Evolutionary conservation across 2,888 invertebrate species (phyloP).

Genomic region (Bombylius discolor): DNA sequence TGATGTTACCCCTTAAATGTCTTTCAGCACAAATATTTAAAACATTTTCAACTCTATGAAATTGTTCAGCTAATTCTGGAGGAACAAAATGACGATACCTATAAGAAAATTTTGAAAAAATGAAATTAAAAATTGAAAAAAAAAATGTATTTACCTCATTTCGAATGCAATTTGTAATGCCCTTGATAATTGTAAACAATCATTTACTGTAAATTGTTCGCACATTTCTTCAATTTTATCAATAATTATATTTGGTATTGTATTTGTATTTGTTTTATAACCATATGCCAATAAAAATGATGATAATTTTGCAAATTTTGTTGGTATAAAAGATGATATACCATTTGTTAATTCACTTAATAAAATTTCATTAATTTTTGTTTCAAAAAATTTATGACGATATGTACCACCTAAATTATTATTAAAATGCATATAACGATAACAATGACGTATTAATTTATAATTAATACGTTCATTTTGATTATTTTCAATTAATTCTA

Average conservation of each 20-base stretch:
- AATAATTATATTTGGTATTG: slow-evolving; percentile 31
- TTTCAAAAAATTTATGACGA: slow-evolving; percentile 39
- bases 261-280: slow-evolving; percentile 23
- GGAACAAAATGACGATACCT: slow-evolving; percentile 26
- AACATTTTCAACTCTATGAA: slow-evolving; percentile 25
- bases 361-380: slow-evolving; percentile 30
- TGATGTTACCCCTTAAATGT: slow-evolving; percentile 23
- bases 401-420: slow-evolving; percentile 41
- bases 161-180: slow-evolving; percentile 35
- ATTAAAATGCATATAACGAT: slow-evolving; percentile 43
- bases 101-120: background rate
- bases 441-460: slow-evolving; percentile 34
- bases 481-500: slow-evolving; percentile 26
- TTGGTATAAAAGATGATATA: slow-evolving; percentile 30
- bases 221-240: slow-evolving; percentile 32
- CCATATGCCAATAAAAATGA: slow-evolving; percentile 39
- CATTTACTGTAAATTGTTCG: slow-evolving; percentile 32
- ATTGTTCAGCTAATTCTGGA: slow-evolving; percentile 20
- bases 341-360: slow-evolving; percentile 29
- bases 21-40: slow-evolving; percentile 29
- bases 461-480: slow-evolving; percentile 20
- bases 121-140: background rate
- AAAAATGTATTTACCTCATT: slow-evolving; percentile 17
- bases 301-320: slow-evolving; percentile 32
- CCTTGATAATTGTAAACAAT: slow-evolving; percentile 37